A percentile compares a stretch with the other conserved stretches of the same genome.
Conservation (phyloP, 2,888 invertebrate species). For the Chloroclysta siterata region DNA sequence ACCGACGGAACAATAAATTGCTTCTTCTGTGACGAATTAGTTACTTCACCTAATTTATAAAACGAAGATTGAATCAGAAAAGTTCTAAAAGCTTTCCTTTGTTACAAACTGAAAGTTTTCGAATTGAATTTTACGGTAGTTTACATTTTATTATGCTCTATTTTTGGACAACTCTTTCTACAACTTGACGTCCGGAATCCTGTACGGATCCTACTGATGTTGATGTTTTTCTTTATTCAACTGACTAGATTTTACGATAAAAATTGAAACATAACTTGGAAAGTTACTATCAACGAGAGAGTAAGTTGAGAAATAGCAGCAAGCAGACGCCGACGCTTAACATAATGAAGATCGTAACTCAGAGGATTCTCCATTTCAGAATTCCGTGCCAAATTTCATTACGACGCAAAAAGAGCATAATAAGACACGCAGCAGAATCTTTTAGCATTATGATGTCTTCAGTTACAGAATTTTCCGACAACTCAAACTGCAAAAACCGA, state of each 20-base stretch:
- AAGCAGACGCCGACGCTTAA: conserved; percentile 21
- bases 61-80: conserved; percentile 54
- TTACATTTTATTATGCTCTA: conserved; percentile 31
- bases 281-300: conserved; percentile 12
- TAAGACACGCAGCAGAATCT: conserved; percentile 15
- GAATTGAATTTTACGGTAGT: conserved; percentile 30
- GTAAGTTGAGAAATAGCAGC: conserved; percentile 15
- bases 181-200: conserved; percentile 9
- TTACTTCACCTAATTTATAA: conserved; percentile 49
- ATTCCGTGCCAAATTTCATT: conserved; percentile 36
- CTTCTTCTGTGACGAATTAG: conserved; percentile 48
- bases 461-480: conserved; percentile 12
- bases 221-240: conserved; percentile 22
- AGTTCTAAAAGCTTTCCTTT: conserved; percentile 62
- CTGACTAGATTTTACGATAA: conserved; percentile 9
- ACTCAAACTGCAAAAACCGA: conserved; percentile 11
- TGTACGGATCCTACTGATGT: neutral
- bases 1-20: conserved; percentile 36
- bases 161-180: conserved; percentile 27
- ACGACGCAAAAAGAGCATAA: conserved; percentile 20
- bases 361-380: conserved; percentile 20
- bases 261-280: neutral
- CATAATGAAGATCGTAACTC: conserved; percentile 35
- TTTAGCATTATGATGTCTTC: conserved; percentile 17
- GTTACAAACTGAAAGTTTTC: conserved; percentile 44